Percentiles rank a stretch among this genome's conserved stretches.
Conservation (phyloP, 1,140 invertebrate genomes). For the Drosophila insularis region DNA sequence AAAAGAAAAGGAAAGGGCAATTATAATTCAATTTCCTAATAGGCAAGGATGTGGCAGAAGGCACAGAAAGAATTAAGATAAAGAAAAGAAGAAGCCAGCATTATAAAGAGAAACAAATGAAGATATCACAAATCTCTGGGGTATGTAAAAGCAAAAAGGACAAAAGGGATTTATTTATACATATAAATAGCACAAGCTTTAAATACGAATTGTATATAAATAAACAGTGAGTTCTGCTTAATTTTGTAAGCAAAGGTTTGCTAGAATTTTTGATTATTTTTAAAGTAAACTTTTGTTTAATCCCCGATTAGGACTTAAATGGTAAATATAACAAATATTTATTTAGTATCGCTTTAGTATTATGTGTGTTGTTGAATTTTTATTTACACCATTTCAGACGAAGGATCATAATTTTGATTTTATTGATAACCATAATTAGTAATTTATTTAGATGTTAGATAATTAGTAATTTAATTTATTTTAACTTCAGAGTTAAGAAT, state of each 20-base stretch:
- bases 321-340: too few species aligned
- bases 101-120: neutral
- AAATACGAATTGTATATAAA: neutral
- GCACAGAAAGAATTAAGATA: neutral
- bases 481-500: too few species aligned
- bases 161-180: neutral
- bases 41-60: neutral
- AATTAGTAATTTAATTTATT: too few species aligned
- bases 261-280: neutral
- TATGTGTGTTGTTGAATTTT: too few species aligned
- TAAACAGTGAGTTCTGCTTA: neutral
- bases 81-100: neutral
- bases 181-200: neutral
- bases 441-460: too few species aligned
- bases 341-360: too few species aligned
- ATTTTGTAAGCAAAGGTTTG: neutral
- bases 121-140: conserved; percentile 4
- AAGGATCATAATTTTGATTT: too few species aligned
- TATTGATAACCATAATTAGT: too few species aligned
- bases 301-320: too few species aligned
- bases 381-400: too few species aligned
- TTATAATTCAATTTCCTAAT: conserved; percentile 20
- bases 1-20: conserved; percentile 11
- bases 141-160: neutral
- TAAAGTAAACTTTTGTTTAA: neutral